Conservation (phyloP, 2,888 invertebrate genomes). For the Steinernema carpocapsae region DNA sequence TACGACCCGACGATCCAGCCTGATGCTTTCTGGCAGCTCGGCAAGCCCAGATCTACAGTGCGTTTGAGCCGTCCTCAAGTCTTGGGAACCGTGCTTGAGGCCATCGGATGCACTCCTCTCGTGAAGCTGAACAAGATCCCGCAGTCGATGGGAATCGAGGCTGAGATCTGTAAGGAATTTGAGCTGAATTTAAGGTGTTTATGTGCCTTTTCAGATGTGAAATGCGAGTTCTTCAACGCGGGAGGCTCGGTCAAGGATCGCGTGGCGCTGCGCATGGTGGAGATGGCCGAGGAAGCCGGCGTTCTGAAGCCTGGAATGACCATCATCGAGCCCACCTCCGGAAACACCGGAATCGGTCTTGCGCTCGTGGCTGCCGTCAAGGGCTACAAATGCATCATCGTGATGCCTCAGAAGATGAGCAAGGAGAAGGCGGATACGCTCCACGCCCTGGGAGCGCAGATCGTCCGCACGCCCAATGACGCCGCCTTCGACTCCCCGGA, state of each 20-base stretch:
- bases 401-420: conserved; percentile 98
- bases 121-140: conserved; percentile 7
- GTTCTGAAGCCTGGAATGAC: conserved; percentile 41
- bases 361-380: background rate
- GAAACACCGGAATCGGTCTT: conserved; percentile 65
- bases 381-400: conserved; percentile 76
- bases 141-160: background rate
- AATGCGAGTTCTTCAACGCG: conserved; percentile 95
- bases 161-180: background rate
- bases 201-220: too few species aligned
- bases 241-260: conserved; percentile 95
- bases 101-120: background rate
- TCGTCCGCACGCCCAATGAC: too few species aligned
- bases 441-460: conserved; percentile 87
- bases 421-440: conserved; percentile 90
- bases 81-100: too few species aligned
- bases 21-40: too few species aligned
- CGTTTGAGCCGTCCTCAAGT: too few species aligned
- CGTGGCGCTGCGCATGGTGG: conserved; percentile 79
- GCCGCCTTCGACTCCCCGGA: too few species aligned
- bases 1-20: too few species aligned
- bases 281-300: conserved; percentile 30
- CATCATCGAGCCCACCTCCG: conserved; percentile 92
- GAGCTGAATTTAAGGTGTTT: too few species aligned
- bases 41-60: too few species aligned